Evolutionary conservation across 2,113 vertebrate species (phyloP).

Genomic region (Amazona vittata): DNA sequence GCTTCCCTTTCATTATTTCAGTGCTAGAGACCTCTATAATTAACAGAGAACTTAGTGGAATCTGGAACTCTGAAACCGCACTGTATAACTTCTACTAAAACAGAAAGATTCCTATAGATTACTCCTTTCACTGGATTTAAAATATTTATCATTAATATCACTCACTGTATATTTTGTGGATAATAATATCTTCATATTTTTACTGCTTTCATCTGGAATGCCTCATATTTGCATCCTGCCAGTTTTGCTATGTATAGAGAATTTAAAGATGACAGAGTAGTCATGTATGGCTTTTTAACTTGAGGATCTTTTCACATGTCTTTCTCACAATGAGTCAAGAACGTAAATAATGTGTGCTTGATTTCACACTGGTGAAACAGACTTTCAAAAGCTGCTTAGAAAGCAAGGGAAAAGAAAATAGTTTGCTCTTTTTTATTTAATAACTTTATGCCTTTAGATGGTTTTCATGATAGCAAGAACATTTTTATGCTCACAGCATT

Average conservation of each 20-base stretch:
- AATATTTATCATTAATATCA: constrained; percentile 8
- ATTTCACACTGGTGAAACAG: background rate
- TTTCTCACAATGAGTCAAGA: background rate
- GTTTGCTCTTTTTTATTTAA: background rate
- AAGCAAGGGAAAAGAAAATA: background rate
- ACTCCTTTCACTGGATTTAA: background rate
- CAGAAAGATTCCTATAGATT: background rate
- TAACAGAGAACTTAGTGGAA: background rate
- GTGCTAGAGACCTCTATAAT: background rate
- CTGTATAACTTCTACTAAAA: background rate
- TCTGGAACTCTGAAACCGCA: background rate
- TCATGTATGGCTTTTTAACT: background rate
- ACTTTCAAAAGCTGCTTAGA: background rate
- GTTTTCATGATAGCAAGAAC: background rate
- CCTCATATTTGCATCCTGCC: constrained; percentile 35
- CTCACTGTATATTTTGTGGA: background rate
- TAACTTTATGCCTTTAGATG: background rate
- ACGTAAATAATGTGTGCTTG: background rate
- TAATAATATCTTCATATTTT: background rate
- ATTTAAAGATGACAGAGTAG: background rate
- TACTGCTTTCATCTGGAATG: constrained; percentile 16
- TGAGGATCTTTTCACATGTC: background rate
- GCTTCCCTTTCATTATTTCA: background rate
- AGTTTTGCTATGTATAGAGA: background rate
- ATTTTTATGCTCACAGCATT: background rate